These are phyloP conservation scores for Tenrec ecaudatus DNA, from an alignment of 2,113 vertebrate species.

Conservation along the genomic window DNA sequence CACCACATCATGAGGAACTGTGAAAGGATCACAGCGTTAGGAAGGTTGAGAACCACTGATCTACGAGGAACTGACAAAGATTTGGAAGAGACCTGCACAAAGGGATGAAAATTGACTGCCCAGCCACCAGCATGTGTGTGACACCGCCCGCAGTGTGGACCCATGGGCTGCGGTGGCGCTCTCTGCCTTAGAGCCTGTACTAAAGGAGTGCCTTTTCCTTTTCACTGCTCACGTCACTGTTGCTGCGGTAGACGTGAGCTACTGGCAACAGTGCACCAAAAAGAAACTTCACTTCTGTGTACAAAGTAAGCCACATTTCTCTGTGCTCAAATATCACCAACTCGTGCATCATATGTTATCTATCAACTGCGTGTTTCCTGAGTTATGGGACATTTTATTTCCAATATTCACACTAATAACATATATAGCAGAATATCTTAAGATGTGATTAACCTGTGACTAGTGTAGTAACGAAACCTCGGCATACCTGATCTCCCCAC, in stretches of 20 bases:
- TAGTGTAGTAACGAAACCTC: background rate
- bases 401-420: background rate
- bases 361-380: background rate
- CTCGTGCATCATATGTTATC: background rate
- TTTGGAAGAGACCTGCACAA: background rate
- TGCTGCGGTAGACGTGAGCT: background rate
- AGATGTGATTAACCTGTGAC: too few relatives aligned
- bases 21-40: too few relatives aligned
- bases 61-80: background rate
- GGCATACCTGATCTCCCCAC: slow-evolving; percentile 97
- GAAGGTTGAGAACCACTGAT: too few relatives aligned
- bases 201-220: background rate
- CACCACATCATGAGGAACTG: too few relatives aligned
- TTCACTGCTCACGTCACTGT: background rate
- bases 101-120: fast-evolving
- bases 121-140: background rate
- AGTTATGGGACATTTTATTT: background rate
- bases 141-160: fast-evolving
- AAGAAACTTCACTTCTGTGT: background rate
- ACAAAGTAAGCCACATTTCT: fast-evolving
- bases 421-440: background rate
- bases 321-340: background rate
- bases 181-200: background rate
- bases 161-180: fast-evolving
- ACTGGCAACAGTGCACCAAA: background rate